Evolutionary conservation across 2,113 vertebrate species (phyloP).

Genomic region (Macquaria australasica): DNA sequence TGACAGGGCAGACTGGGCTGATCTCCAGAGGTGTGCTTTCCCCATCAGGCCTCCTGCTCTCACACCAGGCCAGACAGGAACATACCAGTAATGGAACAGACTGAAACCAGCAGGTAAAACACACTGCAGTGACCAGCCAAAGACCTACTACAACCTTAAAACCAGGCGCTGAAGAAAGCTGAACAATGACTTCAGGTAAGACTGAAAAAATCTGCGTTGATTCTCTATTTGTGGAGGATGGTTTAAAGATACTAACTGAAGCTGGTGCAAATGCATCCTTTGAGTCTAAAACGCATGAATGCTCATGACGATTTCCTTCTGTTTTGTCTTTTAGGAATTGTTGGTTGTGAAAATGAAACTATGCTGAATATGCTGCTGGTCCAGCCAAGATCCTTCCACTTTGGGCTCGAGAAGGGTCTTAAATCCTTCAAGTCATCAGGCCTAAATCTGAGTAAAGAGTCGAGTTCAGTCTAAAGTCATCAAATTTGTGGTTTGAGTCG

Average conservation of each 20-base stretch:
- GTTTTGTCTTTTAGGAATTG: not conserved
- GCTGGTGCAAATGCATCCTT: not conserved
- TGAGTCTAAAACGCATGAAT: not conserved
- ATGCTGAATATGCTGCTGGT: not conserved
- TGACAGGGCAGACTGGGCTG: conserved; percentile 57
- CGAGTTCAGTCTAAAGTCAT: not conserved
- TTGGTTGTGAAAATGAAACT: not conserved
- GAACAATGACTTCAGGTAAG: not conserved
- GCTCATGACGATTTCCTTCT: not conserved
- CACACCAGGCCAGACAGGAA: conserved; percentile 65
- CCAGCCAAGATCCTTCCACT: not conserved
- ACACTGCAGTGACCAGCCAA: conserved; percentile 25
- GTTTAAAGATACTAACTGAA: not conserved
- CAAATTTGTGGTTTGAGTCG: not conserved
- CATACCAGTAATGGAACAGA: conserved; percentile 61
- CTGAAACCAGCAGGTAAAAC: conserved; percentile 51
- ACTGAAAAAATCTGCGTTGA: not conserved
- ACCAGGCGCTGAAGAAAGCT: conserved; percentile 26
- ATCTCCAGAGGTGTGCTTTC: conserved; percentile 72
- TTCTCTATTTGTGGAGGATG: not conserved
- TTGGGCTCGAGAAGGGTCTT: not conserved
- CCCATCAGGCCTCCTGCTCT: conserved; percentile 54
- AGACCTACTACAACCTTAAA: conserved; percentile 30
- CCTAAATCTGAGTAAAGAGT: not conserved
- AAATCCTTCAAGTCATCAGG: conserved; percentile 14